Conservation (phyloP, 2,888 invertebrate genomes). For the Mechanitis messenoides region DNA sequence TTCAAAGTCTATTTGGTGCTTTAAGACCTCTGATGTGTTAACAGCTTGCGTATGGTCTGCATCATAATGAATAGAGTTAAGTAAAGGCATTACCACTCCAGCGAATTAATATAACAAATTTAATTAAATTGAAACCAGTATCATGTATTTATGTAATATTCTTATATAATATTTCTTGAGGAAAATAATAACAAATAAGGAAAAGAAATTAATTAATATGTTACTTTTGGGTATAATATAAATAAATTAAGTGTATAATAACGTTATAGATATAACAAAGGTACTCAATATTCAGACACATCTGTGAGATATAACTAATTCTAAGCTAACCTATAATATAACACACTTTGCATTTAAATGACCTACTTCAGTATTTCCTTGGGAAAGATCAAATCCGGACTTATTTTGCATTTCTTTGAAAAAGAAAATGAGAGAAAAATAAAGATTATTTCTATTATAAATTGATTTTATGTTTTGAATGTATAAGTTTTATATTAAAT, state of each 20-base stretch:
- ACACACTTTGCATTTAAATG: constrained; percentile 2
- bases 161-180: too few species aligned
- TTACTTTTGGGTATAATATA: not conserved
- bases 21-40: too few species aligned
- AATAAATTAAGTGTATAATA: not conserved
- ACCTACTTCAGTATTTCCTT: not conserved
- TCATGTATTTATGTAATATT: too few species aligned
- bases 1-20: too few species aligned
- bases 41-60: too few species aligned
- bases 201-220: not conserved
- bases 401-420: not conserved
- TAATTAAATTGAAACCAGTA: too few species aligned
- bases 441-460: not conserved
- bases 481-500: too few species aligned
- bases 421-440: not conserved
- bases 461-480: too few species aligned
- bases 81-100: too few species aligned
- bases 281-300: not conserved
- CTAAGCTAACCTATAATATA: not conserved
- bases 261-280: not conserved
- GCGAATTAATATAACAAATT: too few species aligned
- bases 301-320: not conserved
- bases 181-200: not conserved
- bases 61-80: too few species aligned
- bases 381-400: not conserved